Base-by-base conservation (phyloP, 2,888 invertebrate species). In the Drosophila lutescens region DNA sequence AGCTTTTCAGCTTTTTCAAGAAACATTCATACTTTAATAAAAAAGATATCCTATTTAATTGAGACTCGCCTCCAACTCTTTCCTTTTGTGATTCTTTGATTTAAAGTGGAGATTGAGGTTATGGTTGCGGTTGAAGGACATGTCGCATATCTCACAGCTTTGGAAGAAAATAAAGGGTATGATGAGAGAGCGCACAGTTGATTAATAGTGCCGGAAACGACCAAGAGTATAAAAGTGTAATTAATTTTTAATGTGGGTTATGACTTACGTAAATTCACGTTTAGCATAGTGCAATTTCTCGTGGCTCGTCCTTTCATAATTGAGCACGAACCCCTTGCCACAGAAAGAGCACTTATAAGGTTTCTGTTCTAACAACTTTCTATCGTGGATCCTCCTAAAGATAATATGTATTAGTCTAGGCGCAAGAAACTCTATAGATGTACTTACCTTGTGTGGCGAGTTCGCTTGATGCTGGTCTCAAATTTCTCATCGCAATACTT, bases 381-480 rank as follows among this genome's bases (percentile, higher is more conserved):
- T 8, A 12, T 57, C 53, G 15, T 80, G 80, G 9, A 15, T 55
- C 26, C 80, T 74, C 13, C 26, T 63, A 26, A 23, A 12, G 2
- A 1, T 36, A 23, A 36, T 3, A n/a, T 34, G n/a, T 12, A 0
- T 38, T 10, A 47, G 26, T 34, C 4, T 5, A 12, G 5, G 4
- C 1, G 12, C 12, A 4, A 5, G 12, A 5, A 4, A 38, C 7
- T 6, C 1, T 15, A 5, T 41, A 20, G 10, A 17, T 9, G 34
- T 34, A 34, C 12, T 26, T 56, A 79, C 78, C 60, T 50, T 67
- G 77, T 66, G 56, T 78, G 80, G 20, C 77, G 69, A 15, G 46
- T 36, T 34, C 78, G 65, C 13, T 54, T 32, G 30, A 66, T 70
- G 30, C 77, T 77, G 51, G 49, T 65, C 1, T 38, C 40, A 36